Percentiles rank a stretch among this genome's conserved stretches.
These are phyloP conservation scores for Puntigrus tetrazona DNA, from an alignment of 2,113 vertebrate species.

Conservation along the genomic window DNA sequence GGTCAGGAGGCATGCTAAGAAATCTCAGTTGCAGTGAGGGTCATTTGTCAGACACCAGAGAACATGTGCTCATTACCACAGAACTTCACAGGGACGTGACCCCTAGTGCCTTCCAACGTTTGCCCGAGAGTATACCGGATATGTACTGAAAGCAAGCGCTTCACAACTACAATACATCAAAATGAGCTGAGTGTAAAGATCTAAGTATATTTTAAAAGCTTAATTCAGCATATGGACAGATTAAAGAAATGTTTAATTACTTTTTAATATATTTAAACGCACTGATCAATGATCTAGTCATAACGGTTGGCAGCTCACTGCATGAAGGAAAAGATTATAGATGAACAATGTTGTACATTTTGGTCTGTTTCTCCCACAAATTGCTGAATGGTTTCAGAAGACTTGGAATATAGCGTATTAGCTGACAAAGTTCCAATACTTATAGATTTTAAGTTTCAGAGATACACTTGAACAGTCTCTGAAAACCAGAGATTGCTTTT, in stretches of 20 bases:
- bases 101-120: not conserved
- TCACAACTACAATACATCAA: not conserved
- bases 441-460: not conserved
- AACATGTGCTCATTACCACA: slow-evolving; percentile 39
- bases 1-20: slow-evolving; percentile 37
- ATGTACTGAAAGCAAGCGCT: not conserved
- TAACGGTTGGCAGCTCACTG: not conserved
- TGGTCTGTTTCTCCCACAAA: not conserved
- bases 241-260: not conserved
- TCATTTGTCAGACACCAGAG: slow-evolving; percentile 42
- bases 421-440: not conserved
- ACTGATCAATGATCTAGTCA: not conserved
- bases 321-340: not conserved
- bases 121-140: not conserved
- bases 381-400: not conserved
- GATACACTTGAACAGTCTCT: not conserved
- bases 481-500: not conserved
- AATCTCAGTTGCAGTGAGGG: slow-evolving; percentile 20
- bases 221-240: not conserved
- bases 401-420: not conserved
- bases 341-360: not conserved
- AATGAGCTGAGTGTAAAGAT: not conserved
- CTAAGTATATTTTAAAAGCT: not conserved
- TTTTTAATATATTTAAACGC: not conserved
- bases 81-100: slow-evolving; percentile 19